A percentile compares a stretch with the other conserved stretches of the same genome.
Conservation (phyloP, 2,888 invertebrate species). For the Acleris laterana region DNA sequence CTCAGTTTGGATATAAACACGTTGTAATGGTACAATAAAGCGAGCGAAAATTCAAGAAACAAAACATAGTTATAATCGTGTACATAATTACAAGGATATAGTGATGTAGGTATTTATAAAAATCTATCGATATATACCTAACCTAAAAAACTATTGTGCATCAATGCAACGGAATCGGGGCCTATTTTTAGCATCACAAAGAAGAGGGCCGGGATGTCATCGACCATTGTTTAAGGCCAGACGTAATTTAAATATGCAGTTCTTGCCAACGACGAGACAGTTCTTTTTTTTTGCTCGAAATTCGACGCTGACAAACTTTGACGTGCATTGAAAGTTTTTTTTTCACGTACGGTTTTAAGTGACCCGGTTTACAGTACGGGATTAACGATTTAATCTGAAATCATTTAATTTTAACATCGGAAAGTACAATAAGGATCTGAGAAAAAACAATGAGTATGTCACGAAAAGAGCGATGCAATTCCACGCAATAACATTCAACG, state of each 20-base stretch:
- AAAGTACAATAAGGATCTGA: no score
- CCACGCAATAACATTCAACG: background rate
- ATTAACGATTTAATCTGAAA: constrained; percentile 7
- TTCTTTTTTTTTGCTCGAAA: constrained; percentile 57
- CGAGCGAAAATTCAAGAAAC: no score
- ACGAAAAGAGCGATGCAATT: background rate
- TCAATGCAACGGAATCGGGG: constrained; percentile 45
- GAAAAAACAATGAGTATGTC: no score
- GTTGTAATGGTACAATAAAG: no score
- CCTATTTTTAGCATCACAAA: constrained; percentile 76
- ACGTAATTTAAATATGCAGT: constrained; percentile 78
- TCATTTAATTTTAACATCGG: background rate
- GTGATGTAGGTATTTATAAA: background rate
- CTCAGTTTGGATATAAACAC: no score
- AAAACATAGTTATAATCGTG: no score
- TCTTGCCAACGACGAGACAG: constrained; percentile 56
- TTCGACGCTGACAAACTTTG: constrained; percentile 54
- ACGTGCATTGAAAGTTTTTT: constrained; percentile 48
- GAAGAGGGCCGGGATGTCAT: constrained; percentile 64
- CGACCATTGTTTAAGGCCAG: constrained; percentile 74
- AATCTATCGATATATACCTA: background rate
- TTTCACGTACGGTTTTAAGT: constrained; percentile 17
- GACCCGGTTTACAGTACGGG: background rate
- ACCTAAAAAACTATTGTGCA: constrained; percentile 7
- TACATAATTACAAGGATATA: no score